Percentiles rank a stretch among this genome's conserved stretches.
These are phyloP conservation scores for Astur gentilis DNA, from an alignment of 2,113 vertebrate genomes.

Conservation along the genomic window DNA sequence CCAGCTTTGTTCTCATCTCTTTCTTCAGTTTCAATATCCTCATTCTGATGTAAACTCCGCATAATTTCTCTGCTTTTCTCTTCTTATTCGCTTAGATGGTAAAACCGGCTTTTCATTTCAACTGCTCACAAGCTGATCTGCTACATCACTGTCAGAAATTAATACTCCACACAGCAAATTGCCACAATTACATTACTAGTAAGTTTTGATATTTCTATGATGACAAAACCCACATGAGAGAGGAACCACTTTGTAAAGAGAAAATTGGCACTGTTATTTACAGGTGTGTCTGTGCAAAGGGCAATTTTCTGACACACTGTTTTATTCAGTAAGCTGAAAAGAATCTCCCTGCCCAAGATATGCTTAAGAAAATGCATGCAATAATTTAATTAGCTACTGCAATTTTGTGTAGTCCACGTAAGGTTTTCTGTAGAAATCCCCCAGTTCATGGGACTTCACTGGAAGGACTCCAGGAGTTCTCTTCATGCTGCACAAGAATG, in stretches of 20 bases:
- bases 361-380: background rate
- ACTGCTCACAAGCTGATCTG: background rate
- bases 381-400: background rate
- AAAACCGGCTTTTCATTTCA: background rate
- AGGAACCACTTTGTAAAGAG: background rate
- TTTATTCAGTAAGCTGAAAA: background rate
- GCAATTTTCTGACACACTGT: background rate
- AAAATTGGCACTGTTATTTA: background rate
- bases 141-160: background rate
- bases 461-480: background rate
- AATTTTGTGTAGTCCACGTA: background rate
- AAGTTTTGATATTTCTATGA: background rate
- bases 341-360: background rate
- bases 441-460: background rate
- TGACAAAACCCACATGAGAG: background rate
- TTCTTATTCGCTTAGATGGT: background rate
- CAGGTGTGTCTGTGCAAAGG: background rate
- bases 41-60: background rate
- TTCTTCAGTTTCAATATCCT: background rate
- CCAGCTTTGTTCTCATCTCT: background rate
- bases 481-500: background rate
- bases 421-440: background rate
- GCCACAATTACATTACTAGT: background rate
- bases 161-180: background rate
- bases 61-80: background rate